Percentiles rank a stretch among this genome's conserved stretches.
These are phyloP conservation scores for Ceratotherium simum DNA, from an alignment of 2,113 vertebrate species.

Conservation along the genomic window DNA sequence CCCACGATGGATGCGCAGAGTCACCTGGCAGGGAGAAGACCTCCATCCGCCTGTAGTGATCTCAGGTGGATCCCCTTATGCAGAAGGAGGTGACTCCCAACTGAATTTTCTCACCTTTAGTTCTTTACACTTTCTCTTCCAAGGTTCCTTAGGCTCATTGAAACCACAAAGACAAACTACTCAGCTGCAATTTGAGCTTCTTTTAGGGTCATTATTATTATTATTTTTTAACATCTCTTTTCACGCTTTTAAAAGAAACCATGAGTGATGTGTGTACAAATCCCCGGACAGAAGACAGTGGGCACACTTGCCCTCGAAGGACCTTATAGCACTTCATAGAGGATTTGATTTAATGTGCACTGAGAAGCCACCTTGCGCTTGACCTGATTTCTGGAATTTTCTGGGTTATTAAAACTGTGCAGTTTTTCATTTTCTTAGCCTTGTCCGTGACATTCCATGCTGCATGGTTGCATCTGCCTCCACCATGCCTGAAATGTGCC, in stretches of 20 bases:
- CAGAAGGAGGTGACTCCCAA: background rate
- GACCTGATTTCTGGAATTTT: slow-evolving; percentile 50
- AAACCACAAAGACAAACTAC: background rate
- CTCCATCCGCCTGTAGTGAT: fast-evolving
- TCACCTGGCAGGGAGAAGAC: background rate
- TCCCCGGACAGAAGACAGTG: background rate
- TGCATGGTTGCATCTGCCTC: background rate
- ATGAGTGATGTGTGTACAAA: background rate
- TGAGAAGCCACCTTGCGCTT: slow-evolving; percentile 44
- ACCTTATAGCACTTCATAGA: background rate
- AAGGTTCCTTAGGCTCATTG: background rate
- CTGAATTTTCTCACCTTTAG: background rate
- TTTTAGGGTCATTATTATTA: background rate
- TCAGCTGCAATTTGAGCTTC: background rate
- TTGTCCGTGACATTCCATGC: background rate
- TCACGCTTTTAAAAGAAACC: slow-evolving; percentile 32
- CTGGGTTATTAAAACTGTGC: background rate
- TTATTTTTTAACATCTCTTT: background rate
- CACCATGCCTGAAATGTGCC: background rate
- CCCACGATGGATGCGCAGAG: no score
- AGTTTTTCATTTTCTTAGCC: slow-evolving; percentile 28
- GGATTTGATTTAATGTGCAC: slow-evolving; percentile 44
- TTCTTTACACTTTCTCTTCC: background rate
- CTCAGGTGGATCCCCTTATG: background rate
- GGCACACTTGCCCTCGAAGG: background rate